Conservation (phyloP, 1,140 invertebrate genomes). For the Cylas formicarius region DNA sequence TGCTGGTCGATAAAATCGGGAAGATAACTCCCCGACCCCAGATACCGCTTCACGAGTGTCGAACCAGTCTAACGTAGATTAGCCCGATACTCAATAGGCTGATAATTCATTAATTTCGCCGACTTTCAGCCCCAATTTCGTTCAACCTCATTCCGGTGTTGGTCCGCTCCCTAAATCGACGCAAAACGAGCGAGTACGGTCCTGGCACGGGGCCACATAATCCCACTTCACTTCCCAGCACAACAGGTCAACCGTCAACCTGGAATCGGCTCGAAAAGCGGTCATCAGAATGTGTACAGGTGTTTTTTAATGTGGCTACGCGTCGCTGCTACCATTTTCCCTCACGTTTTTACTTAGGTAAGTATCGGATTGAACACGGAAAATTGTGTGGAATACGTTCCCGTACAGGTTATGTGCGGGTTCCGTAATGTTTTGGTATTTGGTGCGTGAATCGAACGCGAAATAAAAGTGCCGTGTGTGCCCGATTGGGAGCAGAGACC, state of each 20-base stretch:
- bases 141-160: too few species aligned
- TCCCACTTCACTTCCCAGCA: conserved; percentile 41
- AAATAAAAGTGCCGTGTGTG: conserved; percentile 35
- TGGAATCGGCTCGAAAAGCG: conserved; percentile 43
- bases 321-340: conserved; percentile 22
- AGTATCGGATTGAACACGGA: background rate
- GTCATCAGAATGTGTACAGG: conserved; percentile 40
- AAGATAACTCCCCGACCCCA: too few species aligned
- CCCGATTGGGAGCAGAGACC: conserved; percentile 32
- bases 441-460: conserved; percentile 38
- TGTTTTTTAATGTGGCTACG: conserved; percentile 40
- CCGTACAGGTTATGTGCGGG: conserved; percentile 31
- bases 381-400: too few species aligned
- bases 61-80: too few species aligned
- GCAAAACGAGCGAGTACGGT: conserved; percentile 24
- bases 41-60: too few species aligned
- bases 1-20: too few species aligned
- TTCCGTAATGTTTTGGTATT: conserved; percentile 36
- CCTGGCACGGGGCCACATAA: conserved; percentile 30
- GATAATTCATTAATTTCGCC: too few species aligned
- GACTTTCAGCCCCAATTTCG: too few species aligned
- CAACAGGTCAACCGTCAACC: conserved; percentile 34
- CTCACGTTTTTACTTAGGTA: conserved; percentile 10
- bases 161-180: too few species aligned
- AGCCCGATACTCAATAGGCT: too few species aligned